These are phyloP conservation scores for Drosophila lini DNA, from an alignment of 1,140 invertebrate species.

Conservation along the genomic window DNA sequence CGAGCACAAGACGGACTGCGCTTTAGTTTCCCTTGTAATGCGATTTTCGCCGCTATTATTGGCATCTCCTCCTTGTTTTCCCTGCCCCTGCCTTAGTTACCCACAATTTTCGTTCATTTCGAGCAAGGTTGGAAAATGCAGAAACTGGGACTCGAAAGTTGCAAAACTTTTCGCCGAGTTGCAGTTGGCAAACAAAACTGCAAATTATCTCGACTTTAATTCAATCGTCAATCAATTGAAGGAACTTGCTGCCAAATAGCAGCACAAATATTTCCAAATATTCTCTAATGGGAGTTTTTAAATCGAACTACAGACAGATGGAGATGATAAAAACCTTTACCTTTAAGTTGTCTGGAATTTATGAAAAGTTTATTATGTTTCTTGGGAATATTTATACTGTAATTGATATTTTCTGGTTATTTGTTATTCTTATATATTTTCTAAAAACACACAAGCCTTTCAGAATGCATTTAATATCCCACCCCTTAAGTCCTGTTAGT, in stretches of 20 bases:
- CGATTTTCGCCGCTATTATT: conserved; percentile 48
- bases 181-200: conserved; percentile 29
- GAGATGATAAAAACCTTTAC: not conserved
- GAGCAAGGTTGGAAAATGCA: conserved; percentile 11
- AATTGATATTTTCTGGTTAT: not conserved
- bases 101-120: conserved; percentile 21
- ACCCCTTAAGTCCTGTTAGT: too few relatives aligned
- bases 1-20: conserved; percentile 2
- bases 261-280: conserved; percentile 2
- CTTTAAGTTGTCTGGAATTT: not conserved
- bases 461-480: too few relatives aligned
- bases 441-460: too few relatives aligned
- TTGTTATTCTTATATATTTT: too few relatives aligned
- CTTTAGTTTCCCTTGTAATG: conserved; percentile 49
- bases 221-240: conserved; percentile 33
- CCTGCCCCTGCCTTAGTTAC: not conserved
- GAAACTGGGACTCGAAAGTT: conserved; percentile 14
- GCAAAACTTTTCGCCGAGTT: conserved; percentile 27
- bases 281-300: not conserved
- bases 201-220: conserved; percentile 13
- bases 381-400: not conserved
- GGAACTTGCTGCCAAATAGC: conserved; percentile 1
- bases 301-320: not conserved
- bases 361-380: not conserved
- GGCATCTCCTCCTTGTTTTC: conserved; percentile 21